A percentile compares a stretch with the other conserved stretches of the same genome.
Evolutionary conservation across 2,113 vertebrate genomes (phyloP).

Genomic region (Coregonus clupeaformis): DNA sequence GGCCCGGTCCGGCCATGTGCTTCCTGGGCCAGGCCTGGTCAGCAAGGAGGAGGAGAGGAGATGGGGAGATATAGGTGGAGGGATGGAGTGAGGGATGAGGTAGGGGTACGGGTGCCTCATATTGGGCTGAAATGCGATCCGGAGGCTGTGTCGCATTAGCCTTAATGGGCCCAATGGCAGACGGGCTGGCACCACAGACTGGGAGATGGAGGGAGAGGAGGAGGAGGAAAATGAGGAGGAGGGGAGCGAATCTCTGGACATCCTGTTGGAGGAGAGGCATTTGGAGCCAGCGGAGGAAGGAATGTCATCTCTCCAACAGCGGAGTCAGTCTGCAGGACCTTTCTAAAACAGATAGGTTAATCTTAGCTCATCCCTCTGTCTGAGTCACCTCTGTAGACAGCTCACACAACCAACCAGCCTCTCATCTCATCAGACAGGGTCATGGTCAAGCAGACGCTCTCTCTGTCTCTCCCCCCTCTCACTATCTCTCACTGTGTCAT

Average conservation of each 20-base stretch:
- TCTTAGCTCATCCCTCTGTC: slow-evolving; percentile 44
- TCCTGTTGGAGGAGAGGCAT: slow-evolving; percentile 40
- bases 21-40: slow-evolving; percentile 49
- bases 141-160: slow-evolving; percentile 78
- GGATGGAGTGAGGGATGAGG: slow-evolving; percentile 7
- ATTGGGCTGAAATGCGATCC: slow-evolving; percentile 71
- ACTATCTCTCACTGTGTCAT: slow-evolving; percentile 46
- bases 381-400: slow-evolving; percentile 62
- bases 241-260: slow-evolving; percentile 49
- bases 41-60: slow-evolving; percentile 48
- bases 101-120: slow-evolving; percentile 42
- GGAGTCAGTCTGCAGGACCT: slow-evolving; percentile 33
- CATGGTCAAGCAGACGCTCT: slow-evolving; percentile 46
- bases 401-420: slow-evolving; percentile 43
- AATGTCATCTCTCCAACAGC: slow-evolving; percentile 41
- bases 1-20: slow-evolving; percentile 50
- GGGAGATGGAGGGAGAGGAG: slow-evolving; percentile 31
- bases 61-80: background rate
- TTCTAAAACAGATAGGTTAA: slow-evolving; percentile 33
- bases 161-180: slow-evolving; percentile 82
- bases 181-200: slow-evolving; percentile 85
- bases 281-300: slow-evolving; percentile 39
- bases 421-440: slow-evolving; percentile 63
- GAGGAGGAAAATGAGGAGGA: slow-evolving; percentile 29
- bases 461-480: background rate